These are phyloP conservation scores for Drosophila ironensis DNA, from an alignment of 1,140 invertebrate genomes.

Conservation along the genomic window DNA sequence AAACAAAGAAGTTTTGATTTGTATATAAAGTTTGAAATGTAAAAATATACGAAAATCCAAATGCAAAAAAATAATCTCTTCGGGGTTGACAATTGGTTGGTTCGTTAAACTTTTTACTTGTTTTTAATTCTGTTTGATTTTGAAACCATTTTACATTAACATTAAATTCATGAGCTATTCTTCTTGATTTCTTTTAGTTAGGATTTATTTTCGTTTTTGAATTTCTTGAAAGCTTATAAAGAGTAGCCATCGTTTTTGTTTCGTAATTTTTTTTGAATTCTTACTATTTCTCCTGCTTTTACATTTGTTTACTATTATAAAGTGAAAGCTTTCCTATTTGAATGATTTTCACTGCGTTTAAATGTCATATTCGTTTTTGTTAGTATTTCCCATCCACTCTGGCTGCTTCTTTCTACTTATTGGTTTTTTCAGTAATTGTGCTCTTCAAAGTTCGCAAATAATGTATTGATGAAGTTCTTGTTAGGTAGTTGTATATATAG, in stretches of 20 bases:
- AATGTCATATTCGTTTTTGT: slow-evolving; percentile 28
- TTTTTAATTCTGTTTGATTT: slow-evolving; percentile 59
- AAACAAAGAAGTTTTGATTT: too few relatives aligned
- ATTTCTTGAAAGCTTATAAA: slow-evolving; percentile 29
- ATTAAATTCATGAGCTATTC: slow-evolving; percentile 54
- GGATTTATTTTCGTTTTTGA: slow-evolving; percentile 22
- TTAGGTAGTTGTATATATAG: slow-evolving; percentile 17
- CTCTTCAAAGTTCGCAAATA: slow-evolving; percentile 67
- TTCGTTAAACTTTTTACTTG: slow-evolving; percentile 31
- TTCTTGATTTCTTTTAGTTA: slow-evolving; percentile 38
- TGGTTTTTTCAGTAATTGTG: slow-evolving; percentile 78
- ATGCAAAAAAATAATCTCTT: slow-evolving; percentile 30
- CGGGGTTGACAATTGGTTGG: slow-evolving; percentile 13
- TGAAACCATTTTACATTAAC: slow-evolving; percentile 80
- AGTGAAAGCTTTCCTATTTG: slow-evolving; percentile 56
- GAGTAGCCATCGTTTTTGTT: slow-evolving; percentile 29
- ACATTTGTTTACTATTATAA: slow-evolving; percentile 55
- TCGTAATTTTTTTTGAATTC: slow-evolving; percentile 3
- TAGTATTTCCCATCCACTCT: slow-evolving; percentile 26
- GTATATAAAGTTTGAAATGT: too few relatives aligned
- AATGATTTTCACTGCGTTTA: slow-evolving; percentile 42
- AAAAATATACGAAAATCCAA: slow-evolving; percentile 6
- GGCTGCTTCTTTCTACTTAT: slow-evolving; percentile 67
- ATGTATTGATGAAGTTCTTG: slow-evolving; percentile 35
- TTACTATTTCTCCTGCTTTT: slow-evolving; percentile 19